Percentiles rank a stretch among this genome's conserved stretches.
These are phyloP conservation scores for Phocoena phocoena DNA, from an alignment of 2,113 vertebrate genomes.

Conservation along the genomic window DNA sequence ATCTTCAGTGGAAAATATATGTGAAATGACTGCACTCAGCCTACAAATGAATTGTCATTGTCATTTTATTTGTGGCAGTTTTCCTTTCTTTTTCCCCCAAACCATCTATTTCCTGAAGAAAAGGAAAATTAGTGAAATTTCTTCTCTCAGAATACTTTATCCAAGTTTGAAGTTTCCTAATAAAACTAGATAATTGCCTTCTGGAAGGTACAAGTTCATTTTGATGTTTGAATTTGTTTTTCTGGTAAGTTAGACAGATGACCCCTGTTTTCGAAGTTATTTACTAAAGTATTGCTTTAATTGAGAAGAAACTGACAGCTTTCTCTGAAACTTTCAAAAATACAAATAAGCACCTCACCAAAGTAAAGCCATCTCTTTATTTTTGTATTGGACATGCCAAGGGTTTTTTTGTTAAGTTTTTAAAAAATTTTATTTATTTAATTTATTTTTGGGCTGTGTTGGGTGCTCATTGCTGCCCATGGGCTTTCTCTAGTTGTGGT, in stretches of 20 bases:
- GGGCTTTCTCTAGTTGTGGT: no score
- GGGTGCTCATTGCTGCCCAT: no score
- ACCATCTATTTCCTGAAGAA: neutral
- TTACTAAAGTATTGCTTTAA: constrained; percentile 40
- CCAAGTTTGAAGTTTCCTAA: constrained; percentile 36
- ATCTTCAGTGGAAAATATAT: constrained; percentile 20
- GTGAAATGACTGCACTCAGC: neutral
- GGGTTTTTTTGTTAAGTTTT: no score
- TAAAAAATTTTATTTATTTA: no score
- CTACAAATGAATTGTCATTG: constrained; percentile 34
- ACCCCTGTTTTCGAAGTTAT: neutral
- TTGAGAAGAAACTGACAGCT: neutral
- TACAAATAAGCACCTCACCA: neutral
- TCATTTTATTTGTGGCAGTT: constrained; percentile 52
- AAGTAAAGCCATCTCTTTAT: neutral
- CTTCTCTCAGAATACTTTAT: neutral
- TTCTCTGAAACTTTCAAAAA: constrained; percentile 29
- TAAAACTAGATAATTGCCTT: constrained; percentile 5
- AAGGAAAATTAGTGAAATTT: constrained; percentile 4
- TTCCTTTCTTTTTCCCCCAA: neutral
- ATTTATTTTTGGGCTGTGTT: no score
- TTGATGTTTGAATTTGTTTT: constrained; percentile 52
- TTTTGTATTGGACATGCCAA: neutral
- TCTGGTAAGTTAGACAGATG: neutral
- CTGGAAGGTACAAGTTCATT: neutral